Evolutionary conservation across 2,888 invertebrate species (phyloP).

Genomic region (Pasiphila rectangulata): DNA sequence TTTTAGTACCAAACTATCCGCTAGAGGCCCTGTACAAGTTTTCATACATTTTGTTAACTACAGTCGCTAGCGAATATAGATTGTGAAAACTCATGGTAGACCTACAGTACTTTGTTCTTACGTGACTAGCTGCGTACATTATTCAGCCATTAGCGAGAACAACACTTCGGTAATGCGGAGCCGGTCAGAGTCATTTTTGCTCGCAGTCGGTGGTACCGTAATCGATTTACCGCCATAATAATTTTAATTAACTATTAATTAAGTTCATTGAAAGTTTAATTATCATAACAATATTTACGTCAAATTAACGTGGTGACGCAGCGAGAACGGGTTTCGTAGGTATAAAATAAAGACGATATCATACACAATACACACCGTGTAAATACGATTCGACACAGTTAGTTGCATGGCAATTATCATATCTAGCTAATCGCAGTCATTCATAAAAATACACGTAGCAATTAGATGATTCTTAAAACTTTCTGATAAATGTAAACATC

Average conservation of each 20-base stretch:
- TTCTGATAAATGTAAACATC: conserved; percentile 1
- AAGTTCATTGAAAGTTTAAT: conserved; percentile 12
- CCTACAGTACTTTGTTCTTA: conserved; percentile 57
- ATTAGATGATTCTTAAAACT: conserved; percentile 8
- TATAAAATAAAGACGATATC: conserved; percentile 15
- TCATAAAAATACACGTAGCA: conserved; percentile 18
- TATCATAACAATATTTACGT: conserved; percentile 19
- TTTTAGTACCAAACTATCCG: too few species aligned
- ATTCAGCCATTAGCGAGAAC: conserved; percentile 56
- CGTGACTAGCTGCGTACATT: conserved; percentile 59
- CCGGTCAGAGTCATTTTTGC: conserved; percentile 40
- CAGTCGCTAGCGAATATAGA: too few species aligned
- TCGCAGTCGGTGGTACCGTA: conserved; percentile 31
- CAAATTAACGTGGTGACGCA: conserved; percentile 20
- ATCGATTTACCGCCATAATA: conserved; percentile 27
- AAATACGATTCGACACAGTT: conserved; percentile 33
- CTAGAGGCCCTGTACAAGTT: too few species aligned
- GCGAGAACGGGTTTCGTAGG: conserved; percentile 23
- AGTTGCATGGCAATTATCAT: conserved; percentile 21
- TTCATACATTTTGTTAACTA: too few species aligned
- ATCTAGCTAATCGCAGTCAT: conserved; percentile 22
- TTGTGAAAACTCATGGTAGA: too few species aligned
- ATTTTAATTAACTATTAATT: conserved; percentile 22
- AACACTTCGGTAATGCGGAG: conserved; percentile 42
- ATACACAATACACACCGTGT: conserved; percentile 17